phyloP scores from a whole-genome alignment of 1,140 invertebrate species.

The Lepidostoma basale region DNA sequence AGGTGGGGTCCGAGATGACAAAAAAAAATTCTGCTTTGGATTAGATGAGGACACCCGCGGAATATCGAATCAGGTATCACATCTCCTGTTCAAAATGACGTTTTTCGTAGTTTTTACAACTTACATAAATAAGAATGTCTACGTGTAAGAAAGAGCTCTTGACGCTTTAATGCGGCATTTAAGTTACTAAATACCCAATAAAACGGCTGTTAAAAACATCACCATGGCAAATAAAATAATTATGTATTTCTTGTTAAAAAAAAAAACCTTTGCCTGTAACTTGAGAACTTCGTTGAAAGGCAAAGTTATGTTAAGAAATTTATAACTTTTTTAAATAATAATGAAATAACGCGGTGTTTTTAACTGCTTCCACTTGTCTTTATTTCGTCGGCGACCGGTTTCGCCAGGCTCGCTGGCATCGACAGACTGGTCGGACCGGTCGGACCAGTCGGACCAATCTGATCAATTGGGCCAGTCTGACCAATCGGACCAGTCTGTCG shows the following conservation, averaged over 20 bases:
- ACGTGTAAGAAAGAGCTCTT: constrained; percentile 6
- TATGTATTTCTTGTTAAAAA: neutral
- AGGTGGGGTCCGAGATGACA: neutral
- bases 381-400: too few species aligned
- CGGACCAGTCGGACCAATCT: neutral
- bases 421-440: too few species aligned
- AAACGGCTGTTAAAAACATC: constrained; percentile 30
- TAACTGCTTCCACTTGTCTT: too few species aligned
- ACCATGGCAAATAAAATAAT: constrained; percentile 24
- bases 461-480: too few species aligned
- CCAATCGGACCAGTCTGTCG: too few species aligned
- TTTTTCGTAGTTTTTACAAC: neutral
- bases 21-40: neutral
- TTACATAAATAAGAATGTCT: neutral
- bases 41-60: neutral
- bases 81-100: neutral
- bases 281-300: neutral
- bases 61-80: neutral
- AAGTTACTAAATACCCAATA: constrained; percentile 24
- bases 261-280: neutral
- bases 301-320: neutral
- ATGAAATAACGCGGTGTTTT: neutral
- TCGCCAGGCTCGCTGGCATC: too few species aligned
- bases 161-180: constrained; percentile 36
- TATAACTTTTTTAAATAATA: neutral